Conservation (phyloP, 1,140 invertebrate genomes). For the Panagrolaimus sp. region DNA sequence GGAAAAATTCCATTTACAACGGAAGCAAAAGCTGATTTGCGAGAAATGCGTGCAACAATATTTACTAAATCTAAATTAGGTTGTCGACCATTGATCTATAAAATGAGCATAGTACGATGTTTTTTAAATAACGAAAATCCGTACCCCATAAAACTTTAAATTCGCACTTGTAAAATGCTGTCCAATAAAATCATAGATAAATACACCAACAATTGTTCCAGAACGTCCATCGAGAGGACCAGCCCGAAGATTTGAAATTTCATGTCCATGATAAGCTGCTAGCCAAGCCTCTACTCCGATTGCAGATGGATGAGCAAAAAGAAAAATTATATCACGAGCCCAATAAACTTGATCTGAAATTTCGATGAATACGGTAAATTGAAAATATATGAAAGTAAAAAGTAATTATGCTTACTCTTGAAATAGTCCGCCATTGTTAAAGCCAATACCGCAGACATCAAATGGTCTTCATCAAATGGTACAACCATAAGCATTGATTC, state of each 20-base stretch:
- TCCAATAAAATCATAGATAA: constrained; percentile 24
- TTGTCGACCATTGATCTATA: constrained; percentile 78
- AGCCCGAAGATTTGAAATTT: neutral
- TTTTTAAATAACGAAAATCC: neutral
- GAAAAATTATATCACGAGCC: constrained; percentile 35
- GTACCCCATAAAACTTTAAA: constrained; percentile 13
- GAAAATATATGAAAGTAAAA: too few species aligned
- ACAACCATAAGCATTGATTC: constrained; percentile 25
- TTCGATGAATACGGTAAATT: too few species aligned
- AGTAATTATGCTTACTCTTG: neutral
- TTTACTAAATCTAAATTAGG: constrained; percentile 95
- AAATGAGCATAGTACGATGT: too few species aligned
- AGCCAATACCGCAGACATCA: neutral
- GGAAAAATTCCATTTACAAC: too few species aligned
- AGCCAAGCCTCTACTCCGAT: constrained; percentile 38
- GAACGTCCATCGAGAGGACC: constrained; percentile 17
- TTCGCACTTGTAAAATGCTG: constrained; percentile 16
- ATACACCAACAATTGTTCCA: constrained; percentile 18
- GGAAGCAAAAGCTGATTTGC: neutral
- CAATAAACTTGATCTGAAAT: constrained; percentile 43
- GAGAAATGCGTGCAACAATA: constrained; percentile 62
- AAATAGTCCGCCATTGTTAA: neutral
- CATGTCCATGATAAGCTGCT: constrained; percentile 28
- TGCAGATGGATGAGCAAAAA: constrained; percentile 26
- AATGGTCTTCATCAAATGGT: neutral